Base-by-base conservation (phyloP, 2,113 vertebrate species). In the Typhlomys cinereus region DNA sequence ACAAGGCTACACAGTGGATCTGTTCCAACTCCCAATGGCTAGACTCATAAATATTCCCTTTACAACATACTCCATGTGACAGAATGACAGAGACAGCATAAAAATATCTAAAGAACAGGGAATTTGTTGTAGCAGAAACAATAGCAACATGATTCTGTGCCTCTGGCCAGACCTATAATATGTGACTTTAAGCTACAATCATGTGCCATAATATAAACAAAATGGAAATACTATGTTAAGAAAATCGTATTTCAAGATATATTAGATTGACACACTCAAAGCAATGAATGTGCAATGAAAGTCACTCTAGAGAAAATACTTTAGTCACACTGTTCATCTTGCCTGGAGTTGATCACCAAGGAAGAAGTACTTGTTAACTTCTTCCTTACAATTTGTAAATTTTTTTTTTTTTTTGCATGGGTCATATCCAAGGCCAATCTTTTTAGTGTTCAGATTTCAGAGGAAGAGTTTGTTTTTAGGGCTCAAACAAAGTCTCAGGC, bases 41-140 rank as follows among this genome's bases (percentile, higher is more conserved):
- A 73, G 84, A 94, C 78, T 67, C 92, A 97, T 96, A 98, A 97
- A 97, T 96, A 96, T 36, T 83, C 78, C 73, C 78, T 86, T 90
- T 93, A 93, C 17, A 88, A 94, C 91, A 94, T 75, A 94, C 41
- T 96, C 88, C 54, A 67, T 94, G 64, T 89, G 95, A 93, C 76
- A 61, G 50, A 84, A 46, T 34, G 96, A 96, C 92, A 96, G 62
- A 66, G 81, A 83, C 61, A 94, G n/a, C 57, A 87, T 61, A 79
- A 92, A 94, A 94, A 74, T 80, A 92, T 85, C 81, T 67, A 34
- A 78, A 93, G 91, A 85, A 74, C 31, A 85, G 69, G 85, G 82
- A 90, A 88, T 88, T 76, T 78, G 89, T 87, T 39, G 79, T n/a
- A 88, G 64, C 21, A 73, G 91, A 80, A 89, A 64, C 73, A 81